Conservation (phyloP, 2,797 vertebrate genomes). For the Neostethus bicornis region DNA sequence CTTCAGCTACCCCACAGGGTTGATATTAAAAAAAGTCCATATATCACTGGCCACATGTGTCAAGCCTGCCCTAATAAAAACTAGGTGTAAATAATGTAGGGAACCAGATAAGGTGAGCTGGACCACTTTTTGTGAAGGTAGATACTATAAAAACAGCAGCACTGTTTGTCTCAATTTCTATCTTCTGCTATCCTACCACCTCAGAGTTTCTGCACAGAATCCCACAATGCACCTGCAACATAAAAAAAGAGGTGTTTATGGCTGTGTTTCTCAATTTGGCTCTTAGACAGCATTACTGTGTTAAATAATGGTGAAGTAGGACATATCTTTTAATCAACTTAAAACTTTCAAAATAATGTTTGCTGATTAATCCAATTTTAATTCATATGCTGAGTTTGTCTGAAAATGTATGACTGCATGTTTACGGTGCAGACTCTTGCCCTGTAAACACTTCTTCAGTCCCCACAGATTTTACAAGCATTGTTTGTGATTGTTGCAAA, state of each 20-base stretch:
- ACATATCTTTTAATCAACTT: neutral
- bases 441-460: no score
- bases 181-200: constrained; percentile 32
- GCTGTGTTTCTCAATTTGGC: constrained; percentile 9
- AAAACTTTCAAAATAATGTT: neutral
- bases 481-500: no score
- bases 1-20: constrained; percentile 54
- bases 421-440: no score
- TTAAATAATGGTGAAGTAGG: neutral
- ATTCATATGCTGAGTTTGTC: neutral
- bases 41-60: constrained; percentile 69
- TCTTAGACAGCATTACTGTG: constrained; percentile 4
- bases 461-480: no score
- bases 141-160: constrained; percentile 69
- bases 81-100: constrained; percentile 74
- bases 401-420: neutral
- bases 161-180: constrained; percentile 64
- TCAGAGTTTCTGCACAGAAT: constrained; percentile 21
- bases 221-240: constrained; percentile 16
- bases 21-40: constrained; percentile 56
- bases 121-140: constrained; percentile 63
- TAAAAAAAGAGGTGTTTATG: constrained; percentile 15
- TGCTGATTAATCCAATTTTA: neutral
- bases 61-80: constrained; percentile 76
- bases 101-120: constrained; percentile 49